phyloP scores from a whole-genome alignment of 2,113 vertebrate species.

The Anseranas semipalmata region DNA sequence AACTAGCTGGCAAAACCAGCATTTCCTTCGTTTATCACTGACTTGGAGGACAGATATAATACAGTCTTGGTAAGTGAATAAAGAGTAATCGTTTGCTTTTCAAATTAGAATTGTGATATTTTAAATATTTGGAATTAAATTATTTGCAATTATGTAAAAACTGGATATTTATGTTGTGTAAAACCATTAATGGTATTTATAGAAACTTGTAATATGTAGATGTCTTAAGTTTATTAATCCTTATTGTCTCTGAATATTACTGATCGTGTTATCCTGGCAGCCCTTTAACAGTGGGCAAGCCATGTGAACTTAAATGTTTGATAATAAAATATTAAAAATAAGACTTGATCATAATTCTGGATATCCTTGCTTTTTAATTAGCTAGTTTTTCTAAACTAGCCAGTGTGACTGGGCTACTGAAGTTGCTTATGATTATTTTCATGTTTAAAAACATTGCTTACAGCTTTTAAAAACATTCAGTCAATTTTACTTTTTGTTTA shows the following conservation, averaged over 20 bases:
- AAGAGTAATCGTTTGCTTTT: neutral
- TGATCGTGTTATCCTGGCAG: neutral
- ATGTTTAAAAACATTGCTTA: neutral
- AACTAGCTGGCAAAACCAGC: constrained; percentile 71
- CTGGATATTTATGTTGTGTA: neutral
- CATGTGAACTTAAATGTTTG: neutral
- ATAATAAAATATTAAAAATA: neutral
- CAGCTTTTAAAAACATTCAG: neutral
- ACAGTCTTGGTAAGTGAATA: constrained; percentile 62
- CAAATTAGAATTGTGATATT: neutral
- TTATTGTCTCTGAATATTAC: neutral
- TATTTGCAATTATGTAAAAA: neutral
- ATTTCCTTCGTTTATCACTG: constrained; percentile 65
- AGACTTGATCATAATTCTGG: neutral
- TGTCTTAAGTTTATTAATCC: neutral
- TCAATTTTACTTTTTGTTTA: neutral
- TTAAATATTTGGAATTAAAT: neutral
- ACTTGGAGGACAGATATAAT: constrained; percentile 69
- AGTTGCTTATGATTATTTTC: neutral
- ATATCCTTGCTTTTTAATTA: constrained; percentile 28
- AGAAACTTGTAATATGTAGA: neutral
- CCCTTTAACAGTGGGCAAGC: constrained; percentile 20
- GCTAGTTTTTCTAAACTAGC: neutral
- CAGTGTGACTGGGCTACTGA: neutral
- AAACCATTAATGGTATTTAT: neutral